These are phyloP conservation scores for Scaptomyza montana DNA, from an alignment of 1,140 invertebrate species.

Conservation along the genomic window DNA sequence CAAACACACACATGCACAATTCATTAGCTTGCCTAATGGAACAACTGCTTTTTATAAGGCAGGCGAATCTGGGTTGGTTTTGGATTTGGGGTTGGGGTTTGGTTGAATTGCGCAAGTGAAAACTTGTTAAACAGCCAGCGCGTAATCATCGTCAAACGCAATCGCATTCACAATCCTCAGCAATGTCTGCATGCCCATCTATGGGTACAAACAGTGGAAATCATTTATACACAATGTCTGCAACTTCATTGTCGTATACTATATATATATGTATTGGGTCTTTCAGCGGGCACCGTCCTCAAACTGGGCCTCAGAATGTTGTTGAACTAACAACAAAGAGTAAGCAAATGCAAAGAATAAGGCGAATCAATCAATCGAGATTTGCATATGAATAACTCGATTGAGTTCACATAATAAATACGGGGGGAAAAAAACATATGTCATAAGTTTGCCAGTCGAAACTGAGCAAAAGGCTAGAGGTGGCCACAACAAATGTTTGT, in stretches of 20 bases:
- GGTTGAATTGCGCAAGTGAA: constrained; percentile 50
- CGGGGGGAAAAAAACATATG: constrained; percentile 7
- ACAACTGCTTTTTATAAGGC: constrained; percentile 29
- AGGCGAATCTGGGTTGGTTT: constrained; percentile 3
- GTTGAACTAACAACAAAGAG: neutral
- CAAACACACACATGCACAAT: constrained; percentile 1
- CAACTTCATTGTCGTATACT: neutral
- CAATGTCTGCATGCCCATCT: constrained; percentile 24
- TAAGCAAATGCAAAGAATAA: constrained; percentile 10
- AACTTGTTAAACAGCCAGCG: constrained; percentile 40
- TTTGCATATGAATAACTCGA: constrained; percentile 51
- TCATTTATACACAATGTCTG: constrained; percentile 17
- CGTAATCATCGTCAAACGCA: constrained; percentile 37
- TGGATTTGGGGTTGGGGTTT: neutral
- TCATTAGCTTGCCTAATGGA: constrained; percentile 2
- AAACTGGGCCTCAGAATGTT: constrained; percentile 3
- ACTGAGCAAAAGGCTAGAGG: constrained; percentile 35
- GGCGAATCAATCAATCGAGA: constrained; percentile 36
- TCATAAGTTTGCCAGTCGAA: constrained; percentile 25
- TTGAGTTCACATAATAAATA: constrained; percentile 20
- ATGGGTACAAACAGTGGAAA: constrained; percentile 14
- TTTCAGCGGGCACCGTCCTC: neutral
- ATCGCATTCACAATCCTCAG: constrained; percentile 7
- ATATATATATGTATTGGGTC: neutral
- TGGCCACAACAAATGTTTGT: constrained; percentile 18